Evolutionary conservation across 2,888 invertebrate genomes (phyloP).

Genomic region (Eurytoma californica): DNA sequence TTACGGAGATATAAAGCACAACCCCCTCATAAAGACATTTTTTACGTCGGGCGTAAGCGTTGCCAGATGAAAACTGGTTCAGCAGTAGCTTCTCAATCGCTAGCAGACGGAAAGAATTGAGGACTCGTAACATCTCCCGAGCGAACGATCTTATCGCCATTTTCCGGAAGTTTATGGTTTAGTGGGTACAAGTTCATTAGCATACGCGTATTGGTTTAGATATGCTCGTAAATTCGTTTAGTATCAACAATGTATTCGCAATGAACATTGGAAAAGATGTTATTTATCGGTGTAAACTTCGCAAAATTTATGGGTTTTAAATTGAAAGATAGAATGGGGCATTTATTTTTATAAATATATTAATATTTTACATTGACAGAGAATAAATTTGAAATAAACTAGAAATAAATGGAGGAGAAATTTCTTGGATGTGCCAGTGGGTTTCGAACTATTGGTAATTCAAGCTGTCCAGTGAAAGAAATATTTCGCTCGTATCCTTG

Average conservation of each 20-base stretch:
- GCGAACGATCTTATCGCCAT: conserved; percentile 24
- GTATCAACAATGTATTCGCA: no score
- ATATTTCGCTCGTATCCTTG: conserved; percentile 17
- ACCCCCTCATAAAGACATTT: not conserved
- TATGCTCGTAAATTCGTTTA: conserved; percentile 30
- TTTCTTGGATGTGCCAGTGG: no score
- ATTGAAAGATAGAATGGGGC: no score
- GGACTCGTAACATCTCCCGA: conserved; percentile 15
- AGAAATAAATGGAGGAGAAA: no score
- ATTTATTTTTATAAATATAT: no score
- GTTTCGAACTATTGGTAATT: not conserved
- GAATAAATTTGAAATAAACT: no score
- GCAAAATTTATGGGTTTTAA: no score
- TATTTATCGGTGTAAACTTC: no score
- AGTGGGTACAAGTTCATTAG: conserved; percentile 33
- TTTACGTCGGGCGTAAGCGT: conserved; percentile 27
- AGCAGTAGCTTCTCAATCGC: conserved; percentile 33
- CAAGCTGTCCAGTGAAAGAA: not conserved
- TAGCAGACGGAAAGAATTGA: conserved; percentile 12
- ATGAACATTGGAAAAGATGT: no score
- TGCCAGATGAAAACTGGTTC: conserved; percentile 54
- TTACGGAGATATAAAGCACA: conserved; percentile 37
- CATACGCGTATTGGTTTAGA: conserved; percentile 9
- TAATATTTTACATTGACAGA: no score
- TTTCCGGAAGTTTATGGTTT: conserved; percentile 32